A percentile compares a stretch with the other conserved stretches of the same genome.
These are phyloP conservation scores for Eolophus roseicapilla DNA, from an alignment of 2,113 vertebrate species.

Conservation along the genomic window DNA sequence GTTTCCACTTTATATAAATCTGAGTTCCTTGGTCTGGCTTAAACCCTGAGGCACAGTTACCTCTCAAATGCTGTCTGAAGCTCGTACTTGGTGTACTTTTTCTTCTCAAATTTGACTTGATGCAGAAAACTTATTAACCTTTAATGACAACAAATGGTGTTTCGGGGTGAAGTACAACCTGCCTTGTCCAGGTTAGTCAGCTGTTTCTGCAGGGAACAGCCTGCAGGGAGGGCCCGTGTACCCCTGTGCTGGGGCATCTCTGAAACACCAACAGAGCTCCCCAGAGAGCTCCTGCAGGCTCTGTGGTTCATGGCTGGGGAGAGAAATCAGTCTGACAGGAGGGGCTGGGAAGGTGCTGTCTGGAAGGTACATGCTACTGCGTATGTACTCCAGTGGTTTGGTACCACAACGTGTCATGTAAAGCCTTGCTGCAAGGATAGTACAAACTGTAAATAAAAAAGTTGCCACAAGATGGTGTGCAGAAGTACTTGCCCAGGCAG, in stretches of 20 bases:
- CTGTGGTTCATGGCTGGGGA: not conserved
- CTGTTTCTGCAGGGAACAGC: not conserved
- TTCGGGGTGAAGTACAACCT: not conserved
- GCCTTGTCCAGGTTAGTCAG: not conserved
- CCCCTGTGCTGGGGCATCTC: not conserved
- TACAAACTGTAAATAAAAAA: not conserved
- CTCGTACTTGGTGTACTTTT: not conserved
- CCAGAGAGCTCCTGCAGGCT: not conserved
- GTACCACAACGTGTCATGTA: not conserved
- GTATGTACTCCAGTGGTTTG: not conserved
- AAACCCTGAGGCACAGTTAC: not conserved
- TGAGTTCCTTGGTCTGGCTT: not conserved
- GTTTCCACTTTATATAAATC: fast-evolving
- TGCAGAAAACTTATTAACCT: not conserved
- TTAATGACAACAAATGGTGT: not conserved
- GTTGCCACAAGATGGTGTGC: not conserved
- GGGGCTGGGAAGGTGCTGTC: not conserved
- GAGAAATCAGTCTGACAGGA: not conserved
- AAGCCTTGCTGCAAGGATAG: not conserved
- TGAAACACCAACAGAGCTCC: not conserved
- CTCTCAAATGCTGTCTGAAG: not conserved
- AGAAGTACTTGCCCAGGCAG: not conserved
- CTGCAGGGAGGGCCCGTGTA: not conserved
- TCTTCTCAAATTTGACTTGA: not conserved
- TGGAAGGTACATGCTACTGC: not conserved